Evolutionary conservation across 2,888 invertebrate genomes (phyloP).

Genomic region (Caenorhabditis sinica): DNA sequence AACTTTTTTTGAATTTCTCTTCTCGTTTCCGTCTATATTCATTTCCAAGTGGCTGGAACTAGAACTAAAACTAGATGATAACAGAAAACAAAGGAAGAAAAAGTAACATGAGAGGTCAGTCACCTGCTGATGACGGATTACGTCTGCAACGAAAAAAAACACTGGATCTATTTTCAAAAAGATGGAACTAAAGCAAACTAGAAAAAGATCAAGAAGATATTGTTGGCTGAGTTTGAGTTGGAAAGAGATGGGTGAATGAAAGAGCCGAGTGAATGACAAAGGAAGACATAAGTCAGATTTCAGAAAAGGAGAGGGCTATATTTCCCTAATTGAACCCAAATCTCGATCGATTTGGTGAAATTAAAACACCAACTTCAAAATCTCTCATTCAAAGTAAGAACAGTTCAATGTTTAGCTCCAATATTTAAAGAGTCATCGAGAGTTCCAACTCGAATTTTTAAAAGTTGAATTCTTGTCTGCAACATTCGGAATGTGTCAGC

Average conservation of each 20-base stretch:
- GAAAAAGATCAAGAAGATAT: conserved; percentile 4
- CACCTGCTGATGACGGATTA: conserved; percentile 28
- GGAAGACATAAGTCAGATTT: too few relatives aligned
- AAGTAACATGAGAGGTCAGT: conserved; percentile 36
- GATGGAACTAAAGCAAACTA: background rate
- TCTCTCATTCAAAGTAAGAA: too few relatives aligned
- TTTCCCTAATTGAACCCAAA: too few relatives aligned
- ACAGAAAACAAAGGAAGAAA: conserved; percentile 15
- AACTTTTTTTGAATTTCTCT: too few relatives aligned
- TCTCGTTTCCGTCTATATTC: background rate
- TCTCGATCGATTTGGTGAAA: too few relatives aligned
- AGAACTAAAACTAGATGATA: background rate
- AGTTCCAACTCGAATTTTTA: too few relatives aligned
- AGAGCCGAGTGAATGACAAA: background rate
- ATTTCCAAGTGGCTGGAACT: background rate
- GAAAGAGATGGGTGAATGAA: background rate
- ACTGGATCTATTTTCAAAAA: conserved; percentile 5
- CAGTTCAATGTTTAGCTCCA: too few relatives aligned
- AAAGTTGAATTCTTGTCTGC: too few relatives aligned
- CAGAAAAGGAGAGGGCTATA: too few relatives aligned
- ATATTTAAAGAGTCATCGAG: too few relatives aligned
- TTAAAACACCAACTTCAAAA: too few relatives aligned
- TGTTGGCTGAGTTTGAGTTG: background rate
- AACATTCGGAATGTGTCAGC: too few relatives aligned
- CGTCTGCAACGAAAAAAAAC: conserved; percentile 3